Base-by-base conservation (phyloP, 2,113 vertebrate species). In the Hiodon alosoides region DNA sequence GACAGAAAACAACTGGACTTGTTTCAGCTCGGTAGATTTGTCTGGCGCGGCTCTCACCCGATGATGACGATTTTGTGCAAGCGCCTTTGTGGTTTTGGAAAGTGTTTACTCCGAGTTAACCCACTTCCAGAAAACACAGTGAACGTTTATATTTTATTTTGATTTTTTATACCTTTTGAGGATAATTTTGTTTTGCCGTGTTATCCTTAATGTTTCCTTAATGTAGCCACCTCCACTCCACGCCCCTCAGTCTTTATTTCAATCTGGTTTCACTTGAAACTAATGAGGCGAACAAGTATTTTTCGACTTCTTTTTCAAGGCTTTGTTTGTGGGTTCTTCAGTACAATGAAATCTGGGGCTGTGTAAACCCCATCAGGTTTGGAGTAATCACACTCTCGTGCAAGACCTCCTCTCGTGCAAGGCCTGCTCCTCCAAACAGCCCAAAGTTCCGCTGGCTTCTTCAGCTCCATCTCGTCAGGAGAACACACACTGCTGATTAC, bases 221-320 rank as follows among this genome's bases (percentile, higher is more conserved):
- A 61, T 9, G 17, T 9, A 11, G 3, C 16, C 60, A 7, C 69
- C 47, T 9, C 53, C 4, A n/a, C 54, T 58, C 67, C 60, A 16
- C 58, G 72, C 47, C 64, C 65, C 60, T 65, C 55, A 73, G 75
- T 57, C 65, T 77, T 73, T 48, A 55, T 74, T 72, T 50, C 73
- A 72, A 79, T 72, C 71, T 77, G 76, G 62, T 72, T 77, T 71
- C 76, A 72, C 69, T 77, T 69, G 71, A 13, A 67, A 64, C 65
- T 78, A 78, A 78, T 78, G 71, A 78, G 70, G 71, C 70, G 69
- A 67, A 73, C 67, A 72, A 68, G 54, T 11, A 51, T 4, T 67
- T 46, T 66, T 47, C n/a, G 5, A 10, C 50, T 14, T 55, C 53
- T 61, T 55, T 62, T 46, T 60, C 55, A 67, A 65, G 17, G 47